Conservation (phyloP, 2,888 invertebrate genomes). For the Phortica okadai region DNA sequence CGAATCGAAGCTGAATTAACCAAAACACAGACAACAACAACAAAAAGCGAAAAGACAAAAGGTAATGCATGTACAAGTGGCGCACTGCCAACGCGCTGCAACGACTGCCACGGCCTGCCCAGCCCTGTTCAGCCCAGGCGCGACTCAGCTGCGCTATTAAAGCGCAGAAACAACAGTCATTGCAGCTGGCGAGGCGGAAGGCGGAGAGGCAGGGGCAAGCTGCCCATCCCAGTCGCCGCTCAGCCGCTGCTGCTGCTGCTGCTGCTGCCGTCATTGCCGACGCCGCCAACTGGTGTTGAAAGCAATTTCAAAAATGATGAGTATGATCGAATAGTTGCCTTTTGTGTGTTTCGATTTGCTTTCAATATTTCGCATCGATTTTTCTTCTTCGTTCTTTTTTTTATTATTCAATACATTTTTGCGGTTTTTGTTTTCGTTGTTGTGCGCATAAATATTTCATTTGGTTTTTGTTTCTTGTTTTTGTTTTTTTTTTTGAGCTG, state of each 20-base stretch:
- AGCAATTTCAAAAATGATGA: slow-evolving; percentile 76
- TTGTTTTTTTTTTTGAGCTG: not conserved
- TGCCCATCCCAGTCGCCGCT: not conserved
- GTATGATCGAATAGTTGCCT: slow-evolving; percentile 69
- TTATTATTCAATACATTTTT: slow-evolving; percentile 1
- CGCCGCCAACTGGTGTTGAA: slow-evolving; percentile 71
- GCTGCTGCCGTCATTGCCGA: slow-evolving; percentile 14
- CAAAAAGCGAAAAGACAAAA: not conserved
- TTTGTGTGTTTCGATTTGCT: slow-evolving; percentile 58
- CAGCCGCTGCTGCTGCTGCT: not conserved
- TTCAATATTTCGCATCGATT: slow-evolving; percentile 53
- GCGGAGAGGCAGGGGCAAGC: no score
- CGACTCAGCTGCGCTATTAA: not conserved
- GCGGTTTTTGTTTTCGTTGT: slow-evolving; percentile 26
- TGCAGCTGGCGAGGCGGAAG: no score
- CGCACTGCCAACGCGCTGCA: not conserved
- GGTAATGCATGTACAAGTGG: not conserved
- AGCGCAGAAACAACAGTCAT: not conserved
- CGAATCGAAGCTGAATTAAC: slow-evolving; percentile 8
- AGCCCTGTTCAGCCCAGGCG: not conserved
- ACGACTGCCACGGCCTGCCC: not conserved
- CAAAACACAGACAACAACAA: slow-evolving; percentile 14
- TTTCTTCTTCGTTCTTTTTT: slow-evolving; percentile 11
- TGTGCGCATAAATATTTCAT: slow-evolving; percentile 57
- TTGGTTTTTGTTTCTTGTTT: slow-evolving; percentile 7